Evolutionary conservation across 2,888 invertebrate species (phyloP).

Genomic region (Pecten maximus): DNA sequence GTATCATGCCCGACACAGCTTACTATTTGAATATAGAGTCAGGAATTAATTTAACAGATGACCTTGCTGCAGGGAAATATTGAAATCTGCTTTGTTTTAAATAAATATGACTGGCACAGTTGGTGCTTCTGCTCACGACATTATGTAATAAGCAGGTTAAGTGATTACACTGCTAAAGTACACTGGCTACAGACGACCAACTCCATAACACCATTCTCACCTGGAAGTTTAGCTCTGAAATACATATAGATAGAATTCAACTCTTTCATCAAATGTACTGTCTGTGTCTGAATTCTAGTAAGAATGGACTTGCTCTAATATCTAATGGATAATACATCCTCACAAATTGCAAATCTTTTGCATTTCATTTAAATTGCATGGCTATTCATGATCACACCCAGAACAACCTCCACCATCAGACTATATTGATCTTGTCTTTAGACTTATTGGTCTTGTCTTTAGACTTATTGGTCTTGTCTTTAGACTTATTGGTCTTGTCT

Average conservation of each 20-base stretch:
- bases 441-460: too few species aligned
- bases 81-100: constrained; percentile 20
- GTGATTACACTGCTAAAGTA: neutral
- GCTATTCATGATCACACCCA: too few species aligned
- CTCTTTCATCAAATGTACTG: neutral
- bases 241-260: too few species aligned
- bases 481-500: too few species aligned
- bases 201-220: neutral
- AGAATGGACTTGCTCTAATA: too few species aligned
- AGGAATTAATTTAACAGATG: constrained; percentile 4
- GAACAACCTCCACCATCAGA: too few species aligned
- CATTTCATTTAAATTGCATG: too few species aligned
- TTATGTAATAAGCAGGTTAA: neutral
- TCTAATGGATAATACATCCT: too few species aligned
- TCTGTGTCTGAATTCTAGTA: neutral
- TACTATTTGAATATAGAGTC: neutral
- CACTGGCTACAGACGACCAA: neutral
- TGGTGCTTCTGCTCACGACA: constrained; percentile 8
- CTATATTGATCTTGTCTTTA: too few species aligned
- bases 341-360: too few species aligned
- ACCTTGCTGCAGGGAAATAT: neutral
- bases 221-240: neutral
- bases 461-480: too few species aligned
- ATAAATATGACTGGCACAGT: constrained; percentile 13
- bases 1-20: neutral